These are phyloP conservation scores for Anoplolepis gracilipes DNA, from an alignment of 1,140 invertebrate genomes.

Conservation along the genomic window DNA sequence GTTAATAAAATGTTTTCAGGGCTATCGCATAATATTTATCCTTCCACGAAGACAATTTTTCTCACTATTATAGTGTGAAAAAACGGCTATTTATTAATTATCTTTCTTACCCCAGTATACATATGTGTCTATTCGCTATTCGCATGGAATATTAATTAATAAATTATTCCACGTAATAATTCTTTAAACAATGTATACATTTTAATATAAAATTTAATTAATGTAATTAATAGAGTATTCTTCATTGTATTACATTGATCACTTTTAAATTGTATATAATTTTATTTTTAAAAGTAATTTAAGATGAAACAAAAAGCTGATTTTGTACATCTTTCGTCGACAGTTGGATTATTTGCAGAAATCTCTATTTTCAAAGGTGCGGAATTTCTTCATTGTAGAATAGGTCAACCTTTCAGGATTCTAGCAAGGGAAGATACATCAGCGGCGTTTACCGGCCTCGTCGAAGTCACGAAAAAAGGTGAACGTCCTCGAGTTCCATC, in stretches of 20 bases:
- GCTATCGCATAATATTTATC: background rate
- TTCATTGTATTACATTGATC: background rate
- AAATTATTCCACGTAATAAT: background rate
- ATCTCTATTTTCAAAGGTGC: background rate
- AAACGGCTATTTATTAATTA: background rate
- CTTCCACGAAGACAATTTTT: background rate
- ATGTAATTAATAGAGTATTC: background rate
- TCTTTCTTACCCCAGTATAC: background rate
- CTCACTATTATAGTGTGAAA: background rate
- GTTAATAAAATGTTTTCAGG: background rate
- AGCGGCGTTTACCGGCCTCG: constrained; percentile 73
- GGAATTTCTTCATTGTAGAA: background rate
- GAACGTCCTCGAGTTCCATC: constrained; percentile 82
- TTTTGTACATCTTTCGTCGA: background rate
- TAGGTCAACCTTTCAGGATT: constrained; percentile 59
- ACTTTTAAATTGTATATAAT: background rate
- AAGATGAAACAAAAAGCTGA: background rate
- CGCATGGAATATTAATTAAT: background rate
- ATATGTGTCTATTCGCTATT: background rate
- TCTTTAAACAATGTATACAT: background rate
- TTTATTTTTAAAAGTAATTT: background rate
- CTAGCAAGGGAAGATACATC: constrained; percentile 67
- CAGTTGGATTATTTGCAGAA: background rate
- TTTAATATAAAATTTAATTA: background rate
- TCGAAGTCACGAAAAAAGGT: constrained; percentile 85